Evolutionary conservation across 2,113 vertebrate genomes (phyloP).

Genomic region (Pseudorectes ferrugineus): DNA sequence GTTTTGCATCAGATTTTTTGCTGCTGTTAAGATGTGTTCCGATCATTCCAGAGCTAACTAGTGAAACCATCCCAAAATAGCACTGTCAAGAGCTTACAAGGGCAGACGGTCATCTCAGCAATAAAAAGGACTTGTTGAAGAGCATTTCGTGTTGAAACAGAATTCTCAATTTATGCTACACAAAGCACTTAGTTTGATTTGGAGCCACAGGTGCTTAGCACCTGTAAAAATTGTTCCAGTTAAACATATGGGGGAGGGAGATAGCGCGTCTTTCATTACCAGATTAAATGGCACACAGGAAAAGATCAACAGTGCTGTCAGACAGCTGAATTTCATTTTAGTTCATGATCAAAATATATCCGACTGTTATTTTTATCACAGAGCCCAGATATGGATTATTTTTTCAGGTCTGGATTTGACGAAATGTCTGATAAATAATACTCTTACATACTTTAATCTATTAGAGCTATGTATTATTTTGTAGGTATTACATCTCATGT

Average conservation of each 20-base stretch:
- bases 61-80: slow-evolving; percentile 58
- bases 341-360: neutral
- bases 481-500: neutral
- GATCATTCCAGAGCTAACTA: slow-evolving; percentile 35
- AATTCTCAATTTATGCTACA: neutral
- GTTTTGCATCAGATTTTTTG: neutral
- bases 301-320: slow-evolving; percentile 43
- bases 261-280: neutral
- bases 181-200: neutral
- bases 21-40: slow-evolving; percentile 25
- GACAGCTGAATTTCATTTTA: slow-evolving; percentile 21
- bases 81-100: slow-evolving; percentile 30
- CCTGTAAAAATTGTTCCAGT: neutral
- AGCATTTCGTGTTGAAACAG: neutral
- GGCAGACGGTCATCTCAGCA: slow-evolving; percentile 20
- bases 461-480: neutral
- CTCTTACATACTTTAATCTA: neutral
- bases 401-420: neutral
- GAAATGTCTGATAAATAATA: neutral
- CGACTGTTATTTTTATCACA: slow-evolving; percentile 31
- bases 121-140: neutral
- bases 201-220: neutral
- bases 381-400: slow-evolving; percentile 23
- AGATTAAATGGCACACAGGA: slow-evolving; percentile 41
- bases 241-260: neutral